Percentiles rank a stretch among this genome's conserved stretches.
phyloP scores from a whole-genome alignment of 2,797 vertebrate genomes.

The Microchirus variegatus region DNA sequence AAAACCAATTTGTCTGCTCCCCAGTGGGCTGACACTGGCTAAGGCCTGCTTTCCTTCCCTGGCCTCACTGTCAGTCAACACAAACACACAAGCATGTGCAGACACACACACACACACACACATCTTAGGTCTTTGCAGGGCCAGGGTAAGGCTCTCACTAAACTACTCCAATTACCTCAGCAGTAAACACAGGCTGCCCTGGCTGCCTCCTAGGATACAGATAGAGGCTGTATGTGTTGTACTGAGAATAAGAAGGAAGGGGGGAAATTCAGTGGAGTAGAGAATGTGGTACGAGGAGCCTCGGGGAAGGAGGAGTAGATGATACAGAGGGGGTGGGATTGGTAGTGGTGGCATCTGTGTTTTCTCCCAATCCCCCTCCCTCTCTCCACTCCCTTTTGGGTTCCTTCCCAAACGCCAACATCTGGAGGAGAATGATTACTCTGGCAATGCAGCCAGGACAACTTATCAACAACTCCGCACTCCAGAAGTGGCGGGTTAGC shows the following conservation, averaged over 20 bases:
- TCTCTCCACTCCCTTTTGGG: slow-evolving; percentile 57
- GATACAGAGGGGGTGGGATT: slow-evolving; percentile 62
- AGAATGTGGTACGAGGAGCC: slow-evolving; percentile 42
- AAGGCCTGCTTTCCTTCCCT: slow-evolving; percentile 63
- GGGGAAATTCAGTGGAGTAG: slow-evolving; percentile 10
- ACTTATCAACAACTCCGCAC: slow-evolving; percentile 78
- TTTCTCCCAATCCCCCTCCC: slow-evolving; percentile 39
- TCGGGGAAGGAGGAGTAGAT: slow-evolving; percentile 58
- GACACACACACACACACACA: slow-evolving; percentile 14
- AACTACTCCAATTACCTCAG: slow-evolving; percentile 79
- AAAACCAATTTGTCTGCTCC: slow-evolving; percentile 78
- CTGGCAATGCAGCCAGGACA: slow-evolving; percentile 63
- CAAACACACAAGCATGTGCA: slow-evolving; percentile 27
- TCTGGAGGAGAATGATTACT: slow-evolving; percentile 80
- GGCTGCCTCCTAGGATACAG: slow-evolving; percentile 65
- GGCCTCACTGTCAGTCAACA: slow-evolving; percentile 72
- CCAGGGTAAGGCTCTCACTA: slow-evolving; percentile 70
- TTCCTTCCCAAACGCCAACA: slow-evolving; percentile 73
- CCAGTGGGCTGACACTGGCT: slow-evolving; percentile 73
- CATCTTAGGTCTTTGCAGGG: slow-evolving; percentile 44
- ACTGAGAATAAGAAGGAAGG: slow-evolving; percentile 25
- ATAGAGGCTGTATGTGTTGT: slow-evolving; percentile 50
- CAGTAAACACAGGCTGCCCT: slow-evolving; percentile 75
- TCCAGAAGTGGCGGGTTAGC: slow-evolving; percentile 46
- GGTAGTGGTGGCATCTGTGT: slow-evolving; percentile 60